A percentile compares a stretch with the other conserved stretches of the same genome.
phyloP scores from a whole-genome alignment of 1,140 invertebrate species.

The Leptinotarsa defecta region DNA sequence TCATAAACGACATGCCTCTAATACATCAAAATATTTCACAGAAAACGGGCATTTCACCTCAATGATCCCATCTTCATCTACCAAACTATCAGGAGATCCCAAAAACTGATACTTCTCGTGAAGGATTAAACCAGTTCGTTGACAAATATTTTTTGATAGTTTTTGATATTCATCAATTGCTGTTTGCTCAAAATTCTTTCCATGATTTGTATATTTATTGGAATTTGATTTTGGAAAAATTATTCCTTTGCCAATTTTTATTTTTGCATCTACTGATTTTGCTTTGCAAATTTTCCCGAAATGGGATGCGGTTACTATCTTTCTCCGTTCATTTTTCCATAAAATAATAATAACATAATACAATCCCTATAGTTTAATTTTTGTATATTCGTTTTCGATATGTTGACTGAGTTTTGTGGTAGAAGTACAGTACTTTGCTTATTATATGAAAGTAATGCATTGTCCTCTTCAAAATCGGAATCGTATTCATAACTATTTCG shows the following conservation, averaged over 20 bases:
- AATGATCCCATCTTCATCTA: constrained; percentile 30
- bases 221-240: background rate
- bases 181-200: constrained; percentile 12
- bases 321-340: constrained; percentile 17
- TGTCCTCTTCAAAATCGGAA: too few relatives aligned
- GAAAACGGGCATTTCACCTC: constrained; percentile 36
- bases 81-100: constrained; percentile 34
- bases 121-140: constrained; percentile 18
- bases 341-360: too few relatives aligned
- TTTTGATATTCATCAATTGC: constrained; percentile 9
- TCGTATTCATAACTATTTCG: too few relatives aligned
- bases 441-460: too few relatives aligned
- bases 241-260: constrained; percentile 10
- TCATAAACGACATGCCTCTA: background rate
- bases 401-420: too few relatives aligned
- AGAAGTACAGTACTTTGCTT: too few relatives aligned
- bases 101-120: constrained; percentile 22
- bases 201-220: background rate
- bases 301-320: constrained; percentile 23
- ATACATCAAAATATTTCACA: constrained; percentile 5
- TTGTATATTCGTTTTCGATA: too few relatives aligned
- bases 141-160: background rate
- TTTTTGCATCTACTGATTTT: background rate
- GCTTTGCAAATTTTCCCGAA: constrained; percentile 26
- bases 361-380: too few relatives aligned